Conservation (phyloP, 2,113 vertebrate species). For the Mobula birostris region DNA sequence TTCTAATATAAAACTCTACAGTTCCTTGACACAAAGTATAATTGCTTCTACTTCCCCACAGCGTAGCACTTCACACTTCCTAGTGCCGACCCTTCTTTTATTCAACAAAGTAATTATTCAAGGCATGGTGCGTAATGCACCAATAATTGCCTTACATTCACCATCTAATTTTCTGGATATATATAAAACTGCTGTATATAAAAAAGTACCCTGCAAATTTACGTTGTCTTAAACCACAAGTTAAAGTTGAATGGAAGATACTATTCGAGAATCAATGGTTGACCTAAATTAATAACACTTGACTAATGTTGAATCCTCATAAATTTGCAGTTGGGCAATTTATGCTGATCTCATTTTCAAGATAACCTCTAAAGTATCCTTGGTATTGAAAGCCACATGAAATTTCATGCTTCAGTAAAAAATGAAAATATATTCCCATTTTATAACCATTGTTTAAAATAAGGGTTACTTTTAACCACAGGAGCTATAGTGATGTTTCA, state of each 20-base stretch:
- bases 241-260: neutral
- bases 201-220: neutral
- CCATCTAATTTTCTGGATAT: neutral
- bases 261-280: neutral
- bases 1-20: neutral
- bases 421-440: neutral
- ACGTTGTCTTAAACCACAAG: neutral
- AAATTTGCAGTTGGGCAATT: neutral
- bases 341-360: neutral
- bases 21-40: neutral
- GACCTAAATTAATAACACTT: neutral
- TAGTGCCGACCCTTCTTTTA: neutral
- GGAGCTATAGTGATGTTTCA: neutral
- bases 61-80: neutral
- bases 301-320: neutral
- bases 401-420: neutral
- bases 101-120: neutral
- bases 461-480: neutral
- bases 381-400: neutral
- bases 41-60: neutral
- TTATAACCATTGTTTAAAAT: neutral
- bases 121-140: neutral
- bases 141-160: neutral
- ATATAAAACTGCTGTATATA: too few species aligned
- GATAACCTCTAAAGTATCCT: neutral